Evolutionary conservation across 92 coral and sea anemone species (phyloP), one percentile per base, ranked within the genome.

Genomic region (Paramuricea clavata): DNA sequence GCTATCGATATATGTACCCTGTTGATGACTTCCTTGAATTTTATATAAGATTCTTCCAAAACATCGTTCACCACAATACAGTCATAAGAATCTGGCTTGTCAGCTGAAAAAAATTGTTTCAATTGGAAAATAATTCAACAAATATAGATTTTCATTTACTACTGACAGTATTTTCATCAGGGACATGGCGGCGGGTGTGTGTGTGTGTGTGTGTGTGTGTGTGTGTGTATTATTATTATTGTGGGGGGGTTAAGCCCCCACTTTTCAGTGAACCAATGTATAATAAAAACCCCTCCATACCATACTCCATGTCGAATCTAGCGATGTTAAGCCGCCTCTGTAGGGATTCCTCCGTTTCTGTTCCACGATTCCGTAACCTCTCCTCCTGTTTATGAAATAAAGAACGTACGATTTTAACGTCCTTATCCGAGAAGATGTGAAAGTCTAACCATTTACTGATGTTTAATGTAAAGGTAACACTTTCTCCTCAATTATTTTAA

Each of bases 301-400:
- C 98, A 91, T 93, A 96, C 8, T 91, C 92, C 68, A 96, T 81
- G 85, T 96, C 99, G n/a, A 73, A 61, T 57, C 84, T 86, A 59
- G 99, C 99, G 32, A 92, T 94, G 27, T 84, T 87, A 68, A 96
- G 85, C 69, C 99, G 88, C 76, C 93, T 92, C 76, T 83, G 75
- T 15, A 96, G 16, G 15, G 96, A 86, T 56, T 93, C 97, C 81
- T 94, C 94, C 22, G 97, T 93, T 72, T 97, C 99, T n/a, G 98
- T 93, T 16, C 93, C 92, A 17, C 99, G 96, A 41, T 80, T 84
- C 22, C 97, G 91, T 31, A 97, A 92, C 34, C 99, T 93, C 59
- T 74, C 91, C 52, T 97, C 98, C 98, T 95, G 74, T 16, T 56
- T 50, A 60, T 16, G 59, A 16, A 27, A 71, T n/a, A 8, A 57